Percentiles rank a stretch among this genome's conserved stretches.
Evolutionary conservation across 2,797 vertebrate species (phyloP).

Genomic region (Spinus pinus): DNA sequence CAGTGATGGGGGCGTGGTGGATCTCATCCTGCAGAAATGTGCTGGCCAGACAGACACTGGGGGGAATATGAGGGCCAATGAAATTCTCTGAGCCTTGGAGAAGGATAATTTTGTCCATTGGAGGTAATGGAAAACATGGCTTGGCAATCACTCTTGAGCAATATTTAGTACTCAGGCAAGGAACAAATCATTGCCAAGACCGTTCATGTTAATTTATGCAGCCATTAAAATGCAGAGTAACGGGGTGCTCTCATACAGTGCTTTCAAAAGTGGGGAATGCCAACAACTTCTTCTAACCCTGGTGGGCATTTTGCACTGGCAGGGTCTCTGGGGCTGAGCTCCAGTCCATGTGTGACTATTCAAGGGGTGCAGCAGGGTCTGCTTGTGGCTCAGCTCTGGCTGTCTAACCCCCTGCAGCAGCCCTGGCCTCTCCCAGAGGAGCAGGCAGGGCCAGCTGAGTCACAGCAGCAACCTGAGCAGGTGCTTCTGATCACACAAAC

Average conservation of each 20-base stretch:
- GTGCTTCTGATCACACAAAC: background rate
- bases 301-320: background rate
- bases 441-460: background rate
- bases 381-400: background rate
- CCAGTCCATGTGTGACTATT: background rate
- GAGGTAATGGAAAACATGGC: background rate
- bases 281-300: background rate
- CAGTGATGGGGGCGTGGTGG: background rate
- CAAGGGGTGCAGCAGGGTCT: background rate
- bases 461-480: background rate
- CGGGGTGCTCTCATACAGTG: accelerated
- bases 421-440: background rate
- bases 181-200: background rate
- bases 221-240: background rate
- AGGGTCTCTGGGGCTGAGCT: background rate
- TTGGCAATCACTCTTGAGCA: background rate
- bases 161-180: background rate
- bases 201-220: background rate
- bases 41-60: background rate
- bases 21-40: background rate
- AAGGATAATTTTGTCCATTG: background rate
- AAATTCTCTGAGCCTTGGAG: background rate
- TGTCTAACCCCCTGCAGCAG: background rate
- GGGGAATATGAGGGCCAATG: background rate
- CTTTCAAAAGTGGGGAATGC: background rate